phyloP scores from a whole-genome alignment of 2,113 vertebrate genomes.

The Pedionomus torquatus region DNA sequence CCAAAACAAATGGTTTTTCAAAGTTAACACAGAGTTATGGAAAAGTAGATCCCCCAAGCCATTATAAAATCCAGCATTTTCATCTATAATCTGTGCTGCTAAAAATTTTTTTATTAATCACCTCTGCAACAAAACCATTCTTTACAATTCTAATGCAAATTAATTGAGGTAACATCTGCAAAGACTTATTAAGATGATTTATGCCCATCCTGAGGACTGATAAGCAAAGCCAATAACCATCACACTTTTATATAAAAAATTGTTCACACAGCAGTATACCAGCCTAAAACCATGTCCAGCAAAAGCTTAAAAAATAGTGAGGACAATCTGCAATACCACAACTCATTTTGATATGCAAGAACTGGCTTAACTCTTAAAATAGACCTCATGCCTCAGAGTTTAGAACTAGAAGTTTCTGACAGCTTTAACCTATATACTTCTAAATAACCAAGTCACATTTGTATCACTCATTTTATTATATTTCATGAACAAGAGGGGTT shows the following conservation, averaged over 20 bases:
- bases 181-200: neutral
- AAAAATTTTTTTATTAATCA: neutral
- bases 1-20: neutral
- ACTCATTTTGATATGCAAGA: neutral
- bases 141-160: neutral
- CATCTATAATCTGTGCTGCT: neutral
- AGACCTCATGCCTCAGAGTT: neutral
- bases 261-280: fast-evolving
- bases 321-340: neutral
- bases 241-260: neutral
- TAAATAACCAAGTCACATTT: neutral
- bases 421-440: neutral
- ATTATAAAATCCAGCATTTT: neutral
- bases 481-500: neutral
- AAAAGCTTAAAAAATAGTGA: neutral
- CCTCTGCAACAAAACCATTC: neutral
- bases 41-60: neutral
- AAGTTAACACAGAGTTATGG: neutral
- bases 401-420: neutral
- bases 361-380: neutral
- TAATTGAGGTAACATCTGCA: neutral
- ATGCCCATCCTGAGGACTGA: neutral
- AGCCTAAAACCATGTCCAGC: neutral
- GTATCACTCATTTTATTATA: neutral
- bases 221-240: neutral